phyloP scores from a whole-genome alignment of 2,797 vertebrate species.

The Lophotriccus pileatus region DNA sequence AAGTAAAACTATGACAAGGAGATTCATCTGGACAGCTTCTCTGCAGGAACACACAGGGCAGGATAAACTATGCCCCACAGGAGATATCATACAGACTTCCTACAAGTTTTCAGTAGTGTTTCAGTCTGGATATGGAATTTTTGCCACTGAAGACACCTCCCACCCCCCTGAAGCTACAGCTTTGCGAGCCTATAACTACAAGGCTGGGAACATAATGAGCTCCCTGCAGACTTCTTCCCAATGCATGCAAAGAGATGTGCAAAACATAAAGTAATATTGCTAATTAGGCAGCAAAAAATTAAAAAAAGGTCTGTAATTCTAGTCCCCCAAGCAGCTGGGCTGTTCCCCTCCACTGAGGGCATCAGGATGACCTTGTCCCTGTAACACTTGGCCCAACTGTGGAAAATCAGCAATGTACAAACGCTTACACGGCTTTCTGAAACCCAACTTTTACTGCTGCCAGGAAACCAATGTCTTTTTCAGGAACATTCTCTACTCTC shows the following conservation, averaged over 20 bases:
- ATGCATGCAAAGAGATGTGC: neutral
- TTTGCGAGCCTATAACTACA: neutral
- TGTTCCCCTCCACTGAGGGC: neutral
- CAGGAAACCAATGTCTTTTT: neutral
- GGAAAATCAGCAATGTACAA: neutral
- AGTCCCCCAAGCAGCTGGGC: neutral
- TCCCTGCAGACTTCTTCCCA: constrained; percentile 35
- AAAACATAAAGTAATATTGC: constrained; percentile 24
- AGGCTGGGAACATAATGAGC: constrained; percentile 40
- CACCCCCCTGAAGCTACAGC: neutral
- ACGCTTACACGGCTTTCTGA: neutral
- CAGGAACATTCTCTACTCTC: neutral
- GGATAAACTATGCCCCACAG: neutral
- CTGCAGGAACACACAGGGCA: neutral
- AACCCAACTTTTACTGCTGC: neutral
- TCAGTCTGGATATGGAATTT: neutral
- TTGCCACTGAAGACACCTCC: neutral
- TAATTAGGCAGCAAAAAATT: constrained; percentile 40
- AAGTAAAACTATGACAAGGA: neutral
- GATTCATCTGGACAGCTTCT: neutral
- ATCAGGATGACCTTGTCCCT: constrained; percentile 4
- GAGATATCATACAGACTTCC: neutral
- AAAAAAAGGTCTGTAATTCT: neutral
- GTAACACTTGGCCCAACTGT: neutral
- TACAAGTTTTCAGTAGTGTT: neutral